Percentiles rank a stretch among this genome's conserved stretches.
Evolutionary conservation across 2,113 vertebrate species (phyloP).

Genomic region (Trematomus loennbergii): DNA sequence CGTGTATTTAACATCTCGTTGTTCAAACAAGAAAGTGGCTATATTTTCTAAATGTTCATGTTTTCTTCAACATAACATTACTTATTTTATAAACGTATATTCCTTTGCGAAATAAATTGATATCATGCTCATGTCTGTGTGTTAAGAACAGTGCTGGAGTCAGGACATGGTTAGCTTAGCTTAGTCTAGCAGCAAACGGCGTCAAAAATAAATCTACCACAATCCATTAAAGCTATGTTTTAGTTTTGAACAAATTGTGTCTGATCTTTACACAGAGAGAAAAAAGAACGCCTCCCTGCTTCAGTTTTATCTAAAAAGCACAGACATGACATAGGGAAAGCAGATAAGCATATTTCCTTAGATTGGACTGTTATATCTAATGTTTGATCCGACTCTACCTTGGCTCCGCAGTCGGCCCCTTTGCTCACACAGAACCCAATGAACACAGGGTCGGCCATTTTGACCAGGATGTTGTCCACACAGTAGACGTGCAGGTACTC

Average conservation of each 20-base stretch:
- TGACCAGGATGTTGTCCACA: constrained; percentile 97
- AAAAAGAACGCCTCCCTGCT: neutral
- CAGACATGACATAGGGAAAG: neutral
- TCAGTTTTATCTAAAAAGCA: neutral
- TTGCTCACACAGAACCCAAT: constrained; percentile 93
- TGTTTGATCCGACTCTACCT: constrained; percentile 80
- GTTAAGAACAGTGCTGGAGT: neutral
- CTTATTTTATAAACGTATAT: too few relatives aligned
- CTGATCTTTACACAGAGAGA: neutral
- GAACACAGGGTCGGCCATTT: constrained; percentile 93
- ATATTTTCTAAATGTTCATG: too few relatives aligned
- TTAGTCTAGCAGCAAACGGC: neutral
- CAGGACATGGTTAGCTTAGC: neutral
- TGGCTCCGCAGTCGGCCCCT: constrained; percentile 93
- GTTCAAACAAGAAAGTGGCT: too few relatives aligned
- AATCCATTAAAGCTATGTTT: neutral
- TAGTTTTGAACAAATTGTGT: too few relatives aligned
- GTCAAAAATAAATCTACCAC: neutral
- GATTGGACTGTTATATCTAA: neutral
- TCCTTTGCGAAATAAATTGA: neutral
- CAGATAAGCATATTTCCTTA: neutral
- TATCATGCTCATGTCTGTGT: neutral
- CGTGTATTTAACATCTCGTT: too few relatives aligned
- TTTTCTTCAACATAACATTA: too few relatives aligned
- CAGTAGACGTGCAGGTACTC: constrained; percentile 95